These are phyloP conservation scores for Podotricha telesiphe DNA, from an alignment of 2,888 invertebrate genomes.

Conservation along the genomic window DNA sequence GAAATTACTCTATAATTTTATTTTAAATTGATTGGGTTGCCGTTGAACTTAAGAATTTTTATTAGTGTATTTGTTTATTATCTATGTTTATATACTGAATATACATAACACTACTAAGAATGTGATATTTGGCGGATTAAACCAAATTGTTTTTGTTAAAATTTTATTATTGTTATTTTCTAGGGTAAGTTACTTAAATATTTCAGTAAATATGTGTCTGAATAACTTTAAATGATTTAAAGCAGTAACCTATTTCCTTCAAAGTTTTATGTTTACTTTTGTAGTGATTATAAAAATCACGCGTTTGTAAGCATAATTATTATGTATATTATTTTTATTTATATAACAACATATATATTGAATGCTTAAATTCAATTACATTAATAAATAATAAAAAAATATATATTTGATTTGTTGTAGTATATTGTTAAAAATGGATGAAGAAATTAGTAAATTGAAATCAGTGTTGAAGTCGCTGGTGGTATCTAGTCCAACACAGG, in stretches of 20 bases:
- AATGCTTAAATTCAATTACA: background rate
- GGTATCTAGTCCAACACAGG: conserved; percentile 68
- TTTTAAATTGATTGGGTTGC: too few relatives aligned
- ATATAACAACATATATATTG: background rate
- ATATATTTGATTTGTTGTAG: background rate
- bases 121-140: conserved; percentile 11
- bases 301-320: too few relatives aligned
- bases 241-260: background rate
- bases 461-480: conserved; percentile 66
- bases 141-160: conserved; percentile 3
- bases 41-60: too few relatives aligned
- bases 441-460: conserved; percentile 63
- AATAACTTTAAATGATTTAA: background rate
- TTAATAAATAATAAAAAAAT: background rate
- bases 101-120: too few relatives aligned
- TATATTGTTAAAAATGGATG: conserved; percentile 55
- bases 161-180: conserved; percentile 3
- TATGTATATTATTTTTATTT: too few relatives aligned
- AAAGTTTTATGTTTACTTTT: too few relatives aligned
- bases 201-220: background rate
- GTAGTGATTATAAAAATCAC: too few relatives aligned
- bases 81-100: background rate
- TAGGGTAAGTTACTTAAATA: background rate
- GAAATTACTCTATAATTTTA: too few relatives aligned
- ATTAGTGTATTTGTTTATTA: too few relatives aligned